Evolutionary conservation across 2,113 vertebrate species (phyloP).

Genomic region (Atherinomorus stipes): DNA sequence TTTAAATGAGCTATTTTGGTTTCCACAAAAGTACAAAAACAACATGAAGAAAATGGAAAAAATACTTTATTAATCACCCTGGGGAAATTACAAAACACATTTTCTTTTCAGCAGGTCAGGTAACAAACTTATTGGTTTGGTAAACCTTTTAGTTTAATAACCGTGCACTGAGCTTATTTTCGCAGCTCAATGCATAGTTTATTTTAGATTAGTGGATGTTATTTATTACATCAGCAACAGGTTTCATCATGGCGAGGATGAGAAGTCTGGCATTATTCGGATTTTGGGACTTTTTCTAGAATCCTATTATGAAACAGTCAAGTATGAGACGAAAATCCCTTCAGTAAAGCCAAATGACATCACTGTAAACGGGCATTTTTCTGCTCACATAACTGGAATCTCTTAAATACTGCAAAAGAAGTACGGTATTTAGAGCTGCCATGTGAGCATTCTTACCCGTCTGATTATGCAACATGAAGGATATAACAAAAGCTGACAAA

Average conservation of each 20-base stretch:
- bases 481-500: background rate
- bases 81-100: too few species aligned
- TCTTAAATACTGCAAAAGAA: background rate
- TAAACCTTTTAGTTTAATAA: background rate
- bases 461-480: constrained; percentile 10
- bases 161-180: background rate
- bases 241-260: background rate
- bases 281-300: background rate
- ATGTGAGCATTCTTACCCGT: background rate
- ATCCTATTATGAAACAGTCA: background rate
- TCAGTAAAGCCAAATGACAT: background rate
- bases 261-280: background rate
- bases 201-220: background rate
- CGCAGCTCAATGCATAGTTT: background rate
- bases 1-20: too few species aligned
- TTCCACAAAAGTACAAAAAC: too few species aligned
- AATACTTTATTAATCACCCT: too few species aligned
- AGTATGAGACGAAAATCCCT: background rate
- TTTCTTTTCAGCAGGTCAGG: too few species aligned
- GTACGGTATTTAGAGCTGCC: background rate
- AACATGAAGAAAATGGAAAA: too few species aligned
- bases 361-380: too few species aligned
- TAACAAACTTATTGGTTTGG: too few species aligned
- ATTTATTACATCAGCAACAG: background rate
- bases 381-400: rapidly evolving